Evolutionary conservation across 64 coral and sea anemone species (phyloP).

Genomic region (Trachythela sp.): DNA sequence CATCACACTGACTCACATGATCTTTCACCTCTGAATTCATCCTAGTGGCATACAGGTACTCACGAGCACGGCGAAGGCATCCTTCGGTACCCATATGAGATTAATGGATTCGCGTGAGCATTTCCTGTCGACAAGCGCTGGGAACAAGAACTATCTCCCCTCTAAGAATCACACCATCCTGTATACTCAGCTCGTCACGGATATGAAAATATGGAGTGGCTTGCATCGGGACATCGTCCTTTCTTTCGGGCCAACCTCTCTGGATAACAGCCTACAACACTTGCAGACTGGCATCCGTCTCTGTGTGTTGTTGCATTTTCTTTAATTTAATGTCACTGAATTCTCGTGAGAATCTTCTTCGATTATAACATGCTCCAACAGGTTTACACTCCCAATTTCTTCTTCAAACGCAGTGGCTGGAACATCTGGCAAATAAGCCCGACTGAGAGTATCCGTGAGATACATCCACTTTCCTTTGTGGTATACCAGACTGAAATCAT

Average conservation of each 20-base stretch:
- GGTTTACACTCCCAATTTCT: neutral
- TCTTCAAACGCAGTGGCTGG: neutral
- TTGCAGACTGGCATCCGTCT: neutral
- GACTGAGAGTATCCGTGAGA: constrained; percentile 27
- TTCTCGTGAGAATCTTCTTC: neutral
- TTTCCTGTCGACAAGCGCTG: neutral
- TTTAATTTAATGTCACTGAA: constrained; percentile 16
- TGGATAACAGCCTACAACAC: neutral
- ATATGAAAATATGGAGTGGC: neutral
- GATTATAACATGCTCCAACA: neutral
- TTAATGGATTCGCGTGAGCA: neutral
- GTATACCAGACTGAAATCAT: constrained; percentile 19
- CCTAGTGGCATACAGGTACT: no score
- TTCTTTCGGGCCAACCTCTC: constrained; percentile 10
- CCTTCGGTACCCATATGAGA: constrained; percentile 30
- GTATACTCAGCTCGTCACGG: neutral
- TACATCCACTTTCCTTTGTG: constrained; percentile 26
- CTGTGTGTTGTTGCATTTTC: neutral
- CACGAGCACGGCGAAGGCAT: constrained; percentile 5
- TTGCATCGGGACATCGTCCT: neutral
- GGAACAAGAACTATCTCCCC: constrained; percentile 3
- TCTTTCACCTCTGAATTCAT: no score
- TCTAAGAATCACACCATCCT: constrained; percentile 8
- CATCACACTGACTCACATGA: no score
- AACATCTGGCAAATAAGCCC: constrained; percentile 13